Evolutionary conservation across 2,797 vertebrate genomes (phyloP).

Genomic region (Cephalopachus bancanus): DNA sequence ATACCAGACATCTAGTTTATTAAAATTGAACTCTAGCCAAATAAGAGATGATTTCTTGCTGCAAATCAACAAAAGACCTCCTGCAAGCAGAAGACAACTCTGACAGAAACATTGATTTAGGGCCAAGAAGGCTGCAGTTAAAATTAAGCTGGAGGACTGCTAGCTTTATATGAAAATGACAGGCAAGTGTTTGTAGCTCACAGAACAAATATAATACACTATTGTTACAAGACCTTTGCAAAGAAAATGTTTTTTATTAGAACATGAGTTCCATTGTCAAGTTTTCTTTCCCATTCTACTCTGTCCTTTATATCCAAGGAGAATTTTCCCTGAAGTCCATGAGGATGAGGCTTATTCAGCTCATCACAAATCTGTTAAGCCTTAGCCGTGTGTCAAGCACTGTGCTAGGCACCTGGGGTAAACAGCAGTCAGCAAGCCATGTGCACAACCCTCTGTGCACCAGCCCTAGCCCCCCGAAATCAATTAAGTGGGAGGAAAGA

Average conservation of each 20-base stretch:
- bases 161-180: not conserved
- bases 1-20: conserved; percentile 60
- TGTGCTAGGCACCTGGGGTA: not conserved
- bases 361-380: accelerated
- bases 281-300: not conserved
- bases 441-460: too few species aligned
- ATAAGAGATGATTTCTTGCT: conserved; percentile 67
- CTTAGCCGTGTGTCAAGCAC: accelerated
- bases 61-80: conserved; percentile 54
- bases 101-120: conserved; percentile 55
- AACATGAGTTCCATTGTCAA: not conserved
- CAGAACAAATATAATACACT: not conserved
- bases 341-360: not conserved
- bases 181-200: not conserved
- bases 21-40: conserved; percentile 52
- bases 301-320: not conserved
- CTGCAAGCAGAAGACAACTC: not conserved
- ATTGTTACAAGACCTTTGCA: not conserved
- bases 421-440: accelerated
- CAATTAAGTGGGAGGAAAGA: accelerated
- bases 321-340: not conserved
- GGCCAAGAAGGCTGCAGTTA: not conserved
- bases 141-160: conserved; percentile 32
- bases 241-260: not conserved
- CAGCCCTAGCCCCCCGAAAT: not conserved